Percentiles rank a stretch among this genome's conserved stretches.
Conservation (phyloP, 1,140 invertebrate species). For the Drosophila takahashii region DNA sequence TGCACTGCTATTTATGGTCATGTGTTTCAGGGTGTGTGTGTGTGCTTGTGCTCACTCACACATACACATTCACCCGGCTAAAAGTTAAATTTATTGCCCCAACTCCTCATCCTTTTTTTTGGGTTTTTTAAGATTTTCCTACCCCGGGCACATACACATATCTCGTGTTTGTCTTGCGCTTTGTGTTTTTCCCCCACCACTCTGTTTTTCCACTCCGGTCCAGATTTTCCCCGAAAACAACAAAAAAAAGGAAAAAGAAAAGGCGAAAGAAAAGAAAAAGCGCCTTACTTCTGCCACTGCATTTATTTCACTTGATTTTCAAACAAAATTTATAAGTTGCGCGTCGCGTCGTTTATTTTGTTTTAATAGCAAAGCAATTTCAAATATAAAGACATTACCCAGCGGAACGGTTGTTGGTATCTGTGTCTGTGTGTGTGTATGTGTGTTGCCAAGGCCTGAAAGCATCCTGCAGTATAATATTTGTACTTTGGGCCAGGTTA, state of each 20-base stretch:
- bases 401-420: constrained; percentile 1
- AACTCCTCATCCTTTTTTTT: constrained; percentile 3
- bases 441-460: constrained; percentile 41
- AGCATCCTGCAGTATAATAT: constrained; percentile 39
- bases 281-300: constrained; percentile 21
- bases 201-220: constrained; percentile 16
- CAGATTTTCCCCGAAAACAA: constrained; percentile 17
- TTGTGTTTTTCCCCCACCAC: constrained; percentile 39
- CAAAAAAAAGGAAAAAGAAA: neutral
- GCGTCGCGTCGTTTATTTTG: constrained; percentile 62
- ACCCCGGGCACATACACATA: too few relatives aligned
- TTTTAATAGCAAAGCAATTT: constrained; percentile 67
- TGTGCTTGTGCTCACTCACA: constrained; percentile 7
- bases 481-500: constrained; percentile 22
- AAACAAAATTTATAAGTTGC: constrained; percentile 66
- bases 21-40: constrained; percentile 10
- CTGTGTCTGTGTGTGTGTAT: constrained; percentile 6
- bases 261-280: neutral
- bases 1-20: constrained; percentile 45
- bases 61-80: constrained; percentile 13
- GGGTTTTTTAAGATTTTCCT: neutral
- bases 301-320: constrained; percentile 64
- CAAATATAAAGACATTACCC: constrained; percentile 53
- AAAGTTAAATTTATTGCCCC: constrained; percentile 49
- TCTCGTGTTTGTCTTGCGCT: constrained; percentile 34